Evolutionary conservation across 2,888 invertebrate species (phyloP), one percentile per base, ranked within the genome.

Genomic region (Leistus spinibarbis): DNA sequence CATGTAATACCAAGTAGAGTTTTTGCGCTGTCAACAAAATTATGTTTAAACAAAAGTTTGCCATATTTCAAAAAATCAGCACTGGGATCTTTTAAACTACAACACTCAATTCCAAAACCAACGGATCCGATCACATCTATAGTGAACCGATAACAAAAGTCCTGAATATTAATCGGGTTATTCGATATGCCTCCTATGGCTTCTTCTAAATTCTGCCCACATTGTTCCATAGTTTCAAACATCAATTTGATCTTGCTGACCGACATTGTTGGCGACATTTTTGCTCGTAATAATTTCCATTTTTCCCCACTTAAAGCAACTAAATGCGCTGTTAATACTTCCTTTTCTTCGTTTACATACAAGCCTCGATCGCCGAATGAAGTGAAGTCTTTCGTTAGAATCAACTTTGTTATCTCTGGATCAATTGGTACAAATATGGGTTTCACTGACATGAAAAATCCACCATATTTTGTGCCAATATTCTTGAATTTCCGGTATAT

Each of bases 241-340:
- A 88, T 87, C 53, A 81, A 82, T 78, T 84, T 87, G 76, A 88
- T 81, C 78, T 87, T 88, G 17, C 86, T 86, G 1, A 85, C 83
- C 0, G 88, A 86, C 77, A 88, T 84, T 0, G 86, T 85, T 0
- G 88, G 88, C 0, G 86, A 85, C 23, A 88, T 81, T 69, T 87
- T 87, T 0, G 84, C 79, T 17, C 88, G 82, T 9, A 88, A 79
- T 40, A 83, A 83, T 76, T 85, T 86, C 88, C 88, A 88, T 0
- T 84, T 83, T 0, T 85, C 83, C 57, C 86, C 87, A 27, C 82
- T 83, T 54, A 86, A 74, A 3, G 83, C 84, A 57, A 86, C 27
- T n/a, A 84, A 73, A 80, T 81, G 82, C 81, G 83, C 82, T 0
- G 82, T 83, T 24, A 84, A 81, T 16, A 82, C 83, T 73, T 84